phyloP scores from a whole-genome alignment of 2,888 invertebrate genomes.

The Furcula furcula region DNA sequence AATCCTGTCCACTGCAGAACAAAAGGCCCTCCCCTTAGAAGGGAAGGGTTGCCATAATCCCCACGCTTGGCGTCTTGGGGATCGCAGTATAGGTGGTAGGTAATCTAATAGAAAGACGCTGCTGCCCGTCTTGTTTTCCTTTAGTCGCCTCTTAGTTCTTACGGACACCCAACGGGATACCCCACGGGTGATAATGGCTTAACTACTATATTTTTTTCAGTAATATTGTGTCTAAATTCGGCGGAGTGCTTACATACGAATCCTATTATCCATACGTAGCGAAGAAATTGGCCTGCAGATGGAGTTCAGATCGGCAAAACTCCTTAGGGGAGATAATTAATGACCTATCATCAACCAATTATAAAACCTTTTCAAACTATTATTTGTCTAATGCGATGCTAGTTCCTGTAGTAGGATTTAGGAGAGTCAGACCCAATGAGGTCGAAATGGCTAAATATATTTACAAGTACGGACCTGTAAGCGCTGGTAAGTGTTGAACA shows the following conservation, averaged over 20 bases:
- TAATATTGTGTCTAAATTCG: conserved; percentile 24
- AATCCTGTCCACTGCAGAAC: no score
- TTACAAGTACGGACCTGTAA: conserved; percentile 10
- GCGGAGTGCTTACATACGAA: conserved; percentile 32
- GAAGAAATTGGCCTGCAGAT: conserved; percentile 2
- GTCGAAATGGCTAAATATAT: conserved; percentile 8
- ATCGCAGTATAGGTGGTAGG: no score
- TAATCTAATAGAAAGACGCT: no score
- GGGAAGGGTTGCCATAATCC: no score
- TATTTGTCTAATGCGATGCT: background rate
- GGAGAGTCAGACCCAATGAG: conserved; percentile 11
- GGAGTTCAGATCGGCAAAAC: background rate
- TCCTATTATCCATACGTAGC: conserved; percentile 27
- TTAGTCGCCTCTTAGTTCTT: no score
- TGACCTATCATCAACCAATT: background rate
- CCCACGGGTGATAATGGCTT: no score
- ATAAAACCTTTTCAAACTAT: no score
- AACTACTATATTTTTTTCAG: conserved; percentile 8
- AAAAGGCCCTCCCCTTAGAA: no score
- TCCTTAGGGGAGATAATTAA: background rate
- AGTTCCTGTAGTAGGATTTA: conserved; percentile 14
- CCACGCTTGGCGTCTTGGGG: no score
- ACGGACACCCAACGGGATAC: no score
- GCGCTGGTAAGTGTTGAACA: conserved; percentile 11
- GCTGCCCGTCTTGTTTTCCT: no score